Percentiles rank a stretch among this genome's conserved stretches.
phyloP scores from a whole-genome alignment of 2,113 vertebrate species.

The Phrynosoma platyrhinos region DNA sequence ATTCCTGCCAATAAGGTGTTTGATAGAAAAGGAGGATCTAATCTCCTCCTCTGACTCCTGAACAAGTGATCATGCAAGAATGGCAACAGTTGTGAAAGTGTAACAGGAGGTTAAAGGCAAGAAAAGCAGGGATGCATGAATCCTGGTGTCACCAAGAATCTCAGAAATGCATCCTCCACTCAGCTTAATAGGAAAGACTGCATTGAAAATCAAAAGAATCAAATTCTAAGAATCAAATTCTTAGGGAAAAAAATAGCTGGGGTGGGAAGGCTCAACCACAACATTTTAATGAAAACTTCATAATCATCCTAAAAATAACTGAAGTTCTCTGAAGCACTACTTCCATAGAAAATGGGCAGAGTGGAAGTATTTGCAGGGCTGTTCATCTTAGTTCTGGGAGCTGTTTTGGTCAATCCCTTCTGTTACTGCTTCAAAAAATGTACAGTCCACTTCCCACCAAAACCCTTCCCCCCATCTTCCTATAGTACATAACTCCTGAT shows the following conservation, averaged over 20 bases:
- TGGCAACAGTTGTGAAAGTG: not conserved
- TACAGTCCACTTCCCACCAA: not conserved
- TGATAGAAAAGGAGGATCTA: too few species aligned
- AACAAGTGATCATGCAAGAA: not conserved
- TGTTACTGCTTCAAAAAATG: not conserved
- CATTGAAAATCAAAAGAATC: not conserved
- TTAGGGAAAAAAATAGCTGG: not conserved
- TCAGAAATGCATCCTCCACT: not conserved
- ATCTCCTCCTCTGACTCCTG: not conserved
- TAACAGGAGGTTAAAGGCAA: not conserved
- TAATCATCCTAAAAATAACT: too few species aligned
- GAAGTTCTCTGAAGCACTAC: too few species aligned
- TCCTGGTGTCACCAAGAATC: not conserved
- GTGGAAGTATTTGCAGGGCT: not conserved
- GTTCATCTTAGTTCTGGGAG: not conserved
- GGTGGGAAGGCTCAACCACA: not conserved
- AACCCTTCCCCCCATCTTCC: too few species aligned
- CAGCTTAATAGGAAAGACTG: not conserved
- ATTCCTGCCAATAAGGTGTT: too few species aligned
- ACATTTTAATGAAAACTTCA: not conserved
- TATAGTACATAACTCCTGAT: not conserved
- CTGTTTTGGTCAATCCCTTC: not conserved
- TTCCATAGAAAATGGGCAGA: not conserved
- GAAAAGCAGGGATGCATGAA: not conserved
- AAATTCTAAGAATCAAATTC: not conserved